Percentiles rank a stretch among this genome's conserved stretches.
These are phyloP conservation scores for Rhorus exstirpatorius DNA, from an alignment of 2,888 invertebrate species.

Conservation along the genomic window DNA sequence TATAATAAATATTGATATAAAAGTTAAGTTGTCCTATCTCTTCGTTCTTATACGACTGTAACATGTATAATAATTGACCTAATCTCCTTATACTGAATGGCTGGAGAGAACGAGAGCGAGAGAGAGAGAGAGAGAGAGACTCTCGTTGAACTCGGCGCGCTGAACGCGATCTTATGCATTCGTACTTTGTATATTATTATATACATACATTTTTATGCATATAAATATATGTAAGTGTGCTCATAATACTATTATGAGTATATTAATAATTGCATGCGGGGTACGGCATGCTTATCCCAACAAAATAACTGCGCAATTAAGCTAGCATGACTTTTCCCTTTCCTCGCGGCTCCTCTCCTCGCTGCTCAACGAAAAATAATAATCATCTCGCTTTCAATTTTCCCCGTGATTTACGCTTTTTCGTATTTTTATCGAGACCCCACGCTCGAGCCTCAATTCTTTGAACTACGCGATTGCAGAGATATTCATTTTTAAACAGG, in stretches of 20 bases:
- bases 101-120: slow-evolving; percentile 28
- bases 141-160: slow-evolving; percentile 49
- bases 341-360: slow-evolving; percentile 54
- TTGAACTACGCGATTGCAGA: slow-evolving; percentile 2
- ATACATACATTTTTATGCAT: slow-evolving; percentile 7
- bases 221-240: slow-evolving; percentile 32
- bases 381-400: slow-evolving; percentile 55
- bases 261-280: slow-evolving; percentile 39
- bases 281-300: slow-evolving; percentile 77
- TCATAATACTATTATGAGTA: slow-evolving; percentile 25
- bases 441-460: not conserved
- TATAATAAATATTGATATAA: slow-evolving; percentile 84
- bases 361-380: slow-evolving; percentile 62
- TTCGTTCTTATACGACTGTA: slow-evolving; percentile 63
- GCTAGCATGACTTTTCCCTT: slow-evolving; percentile 60
- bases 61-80: slow-evolving; percentile 81
- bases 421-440: slow-evolving; percentile 33
- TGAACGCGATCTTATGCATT: slow-evolving; percentile 57
- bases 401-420: slow-evolving; percentile 41
- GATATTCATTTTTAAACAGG: not conserved
- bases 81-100: slow-evolving; percentile 75
- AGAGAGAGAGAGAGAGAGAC: slow-evolving; percentile 42
- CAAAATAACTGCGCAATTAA: slow-evolving; percentile 82
- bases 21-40: slow-evolving; percentile 81
- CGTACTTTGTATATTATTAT: slow-evolving; percentile 5